Base-by-base conservation (phyloP, 2,888 invertebrate species). In the Phragmatobia fuliginosa region DNA sequence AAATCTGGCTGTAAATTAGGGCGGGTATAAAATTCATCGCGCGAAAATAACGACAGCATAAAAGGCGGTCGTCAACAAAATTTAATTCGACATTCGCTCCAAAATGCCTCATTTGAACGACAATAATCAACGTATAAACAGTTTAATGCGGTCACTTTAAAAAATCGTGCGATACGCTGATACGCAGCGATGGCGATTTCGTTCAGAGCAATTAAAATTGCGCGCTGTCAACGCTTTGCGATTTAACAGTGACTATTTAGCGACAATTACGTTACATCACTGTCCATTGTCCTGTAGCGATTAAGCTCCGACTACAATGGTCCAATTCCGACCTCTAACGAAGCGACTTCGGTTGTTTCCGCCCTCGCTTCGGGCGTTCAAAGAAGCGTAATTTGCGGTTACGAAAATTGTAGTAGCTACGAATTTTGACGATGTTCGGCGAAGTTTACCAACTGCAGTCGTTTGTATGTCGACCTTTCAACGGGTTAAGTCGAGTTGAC, bases 311-410 rank as follows among this genome's bases (percentile, higher is more conserved):
- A 87, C 88, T 87, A 94, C 94, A 94, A 94, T 94, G 83, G 92
- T 82, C 89, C 92, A 91, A 93, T 92, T 90, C 82, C 87, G 90
- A 89, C 87, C 90, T 86, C 91, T 94, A 94, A 94, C 93, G 94
- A 94, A 93, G 93, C 90, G 92, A 92, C 92, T 92, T 93, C 92
- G 93, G 86, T 85, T 83, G 85, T 90, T 93, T 92, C 94, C 94
- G 93, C 85, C 85, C 77, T 84, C 87, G 88, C 91, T 90, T 91
- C 89, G 89, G 87, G 76, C 87, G 85, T 85, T 91, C 92, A 91
- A 94, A 94, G 94, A 93, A 91, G 88, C 87, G 90, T 92, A 93
- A 94, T 94, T 94, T 94, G 94, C 87, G 94, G 94, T 86, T 84
- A 80, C 86, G 87, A 89, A 91, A 92, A 91, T 92, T 91, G 92